Evolutionary conservation across 2,797 vertebrate genomes (phyloP).

Genomic region (Gallinago solitaria): DNA sequence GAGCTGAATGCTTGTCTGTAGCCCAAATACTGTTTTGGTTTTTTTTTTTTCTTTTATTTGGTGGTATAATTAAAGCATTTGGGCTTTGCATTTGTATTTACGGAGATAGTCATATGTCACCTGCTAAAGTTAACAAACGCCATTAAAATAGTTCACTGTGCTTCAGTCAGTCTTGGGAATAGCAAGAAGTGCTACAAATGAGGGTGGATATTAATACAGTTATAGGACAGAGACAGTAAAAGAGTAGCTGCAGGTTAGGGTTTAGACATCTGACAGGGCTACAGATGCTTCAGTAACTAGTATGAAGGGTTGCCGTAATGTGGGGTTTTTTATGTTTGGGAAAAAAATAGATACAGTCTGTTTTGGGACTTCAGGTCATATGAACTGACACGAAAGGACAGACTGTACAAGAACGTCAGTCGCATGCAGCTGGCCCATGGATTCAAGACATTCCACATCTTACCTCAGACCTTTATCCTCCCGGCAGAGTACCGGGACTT

Average conservation of each 20-base stretch:
- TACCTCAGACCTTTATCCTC: conserved; percentile 94
- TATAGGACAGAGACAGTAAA: neutral
- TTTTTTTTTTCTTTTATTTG: neutral
- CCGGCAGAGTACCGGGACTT: conserved; percentile 93
- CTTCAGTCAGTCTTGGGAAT: neutral
- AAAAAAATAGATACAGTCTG: neutral
- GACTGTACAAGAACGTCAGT: conserved; percentile 95
- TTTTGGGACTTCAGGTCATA: conserved; percentile 85
- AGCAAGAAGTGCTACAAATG: neutral
- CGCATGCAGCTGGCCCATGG: conserved; percentile 94
- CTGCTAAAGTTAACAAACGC: neutral
- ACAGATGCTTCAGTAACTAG: neutral
- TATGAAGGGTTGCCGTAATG: neutral
- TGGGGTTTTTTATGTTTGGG: neutral
- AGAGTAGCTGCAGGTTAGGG: neutral
- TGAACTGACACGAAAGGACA: conserved; percentile 96
- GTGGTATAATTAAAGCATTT: neutral
- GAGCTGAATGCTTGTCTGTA: neutral
- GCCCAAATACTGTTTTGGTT: neutral
- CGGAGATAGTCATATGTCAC: neutral
- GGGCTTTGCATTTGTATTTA: neutral
- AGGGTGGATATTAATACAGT: neutral
- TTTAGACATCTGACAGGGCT: neutral
- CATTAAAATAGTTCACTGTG: neutral
- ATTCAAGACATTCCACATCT: conserved; percentile 92